phyloP scores from a whole-genome alignment of 2,888 invertebrate genomes.

The Ectobius pallidus region DNA sequence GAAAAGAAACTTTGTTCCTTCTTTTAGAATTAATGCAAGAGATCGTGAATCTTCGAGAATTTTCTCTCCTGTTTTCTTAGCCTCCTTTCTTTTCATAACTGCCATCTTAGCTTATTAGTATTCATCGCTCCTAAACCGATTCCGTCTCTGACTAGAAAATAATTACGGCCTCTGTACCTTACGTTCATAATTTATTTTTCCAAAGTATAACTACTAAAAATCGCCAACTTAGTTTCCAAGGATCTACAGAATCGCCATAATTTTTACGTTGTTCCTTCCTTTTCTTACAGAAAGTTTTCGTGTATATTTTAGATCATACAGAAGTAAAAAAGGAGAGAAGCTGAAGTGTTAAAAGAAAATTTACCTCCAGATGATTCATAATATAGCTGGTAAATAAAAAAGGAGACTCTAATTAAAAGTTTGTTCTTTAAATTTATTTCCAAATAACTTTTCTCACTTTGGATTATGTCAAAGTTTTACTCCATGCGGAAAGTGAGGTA shows the following conservation, averaged over 20 bases:
- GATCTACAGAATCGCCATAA: not conserved
- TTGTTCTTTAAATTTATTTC: slow-evolving; percentile 18
- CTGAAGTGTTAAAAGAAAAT: not conserved
- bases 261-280: not conserved
- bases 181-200: slow-evolving; percentile 1
- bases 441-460: slow-evolving; percentile 20
- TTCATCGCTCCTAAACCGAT: slow-evolving; percentile 22
- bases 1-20: too few species aligned
- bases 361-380: slow-evolving; percentile 11
- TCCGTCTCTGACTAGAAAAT: slow-evolving; percentile 18
- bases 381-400: not conserved
- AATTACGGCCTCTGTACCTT: slow-evolving; percentile 2
- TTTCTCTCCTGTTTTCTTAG: not conserved
- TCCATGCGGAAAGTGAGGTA: too few species aligned
- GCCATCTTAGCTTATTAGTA: slow-evolving; percentile 21
- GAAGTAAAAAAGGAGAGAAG: not conserved
- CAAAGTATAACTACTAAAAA: not conserved
- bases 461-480: too few species aligned
- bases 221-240: slow-evolving; percentile 2
- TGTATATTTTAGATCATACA: not conserved
- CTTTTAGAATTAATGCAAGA: too few species aligned
- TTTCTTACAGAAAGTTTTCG: not conserved
- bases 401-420: slow-evolving; percentile 31
- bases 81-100: slow-evolving; percentile 8
- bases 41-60: too few species aligned